Conservation (phyloP, 1,140 invertebrate species). For the Pemphigus obesinymphae region DNA sequence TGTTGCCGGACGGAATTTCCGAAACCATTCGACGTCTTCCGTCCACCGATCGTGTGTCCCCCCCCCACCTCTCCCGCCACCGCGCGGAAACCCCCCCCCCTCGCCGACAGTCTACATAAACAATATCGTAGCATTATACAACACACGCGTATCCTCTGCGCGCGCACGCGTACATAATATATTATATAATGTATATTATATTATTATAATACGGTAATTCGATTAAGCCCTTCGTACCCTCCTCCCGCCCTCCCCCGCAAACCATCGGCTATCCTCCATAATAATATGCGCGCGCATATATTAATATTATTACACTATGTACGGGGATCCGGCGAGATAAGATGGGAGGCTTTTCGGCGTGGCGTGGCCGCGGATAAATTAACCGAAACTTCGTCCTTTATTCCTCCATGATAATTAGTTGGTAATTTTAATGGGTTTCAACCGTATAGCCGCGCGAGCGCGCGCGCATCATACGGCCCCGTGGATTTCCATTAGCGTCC, state of each 20-base stretch:
- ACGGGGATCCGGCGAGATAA: neutral
- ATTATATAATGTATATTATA: neutral
- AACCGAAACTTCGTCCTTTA: conserved; percentile 3
- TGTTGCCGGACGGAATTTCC: conserved; percentile 36
- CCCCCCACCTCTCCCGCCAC: neutral
- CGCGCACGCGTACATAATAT: neutral
- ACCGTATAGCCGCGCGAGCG: no score
- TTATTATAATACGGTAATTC: conserved; percentile 28
- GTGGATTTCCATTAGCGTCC: conserved; percentile 15
- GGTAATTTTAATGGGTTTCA: conserved; percentile 32
- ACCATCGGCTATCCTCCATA: neutral
- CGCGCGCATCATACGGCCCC: neutral
- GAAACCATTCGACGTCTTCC: conserved; percentile 32
- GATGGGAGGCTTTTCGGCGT: neutral
- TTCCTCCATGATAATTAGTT: conserved; percentile 26
- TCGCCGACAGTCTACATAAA: no score
- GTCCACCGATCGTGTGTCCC: no score
- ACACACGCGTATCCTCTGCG: neutral
- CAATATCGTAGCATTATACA: neutral
- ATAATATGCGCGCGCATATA: neutral
- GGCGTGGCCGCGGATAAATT: conserved; percentile 13
- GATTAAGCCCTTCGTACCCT: neutral
- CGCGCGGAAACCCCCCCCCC: neutral
- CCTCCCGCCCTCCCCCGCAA: neutral
- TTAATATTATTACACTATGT: neutral